These are phyloP conservation scores for Balaeniceps rex DNA, from an alignment of 2,113 vertebrate genomes.

Conservation along the genomic window DNA sequence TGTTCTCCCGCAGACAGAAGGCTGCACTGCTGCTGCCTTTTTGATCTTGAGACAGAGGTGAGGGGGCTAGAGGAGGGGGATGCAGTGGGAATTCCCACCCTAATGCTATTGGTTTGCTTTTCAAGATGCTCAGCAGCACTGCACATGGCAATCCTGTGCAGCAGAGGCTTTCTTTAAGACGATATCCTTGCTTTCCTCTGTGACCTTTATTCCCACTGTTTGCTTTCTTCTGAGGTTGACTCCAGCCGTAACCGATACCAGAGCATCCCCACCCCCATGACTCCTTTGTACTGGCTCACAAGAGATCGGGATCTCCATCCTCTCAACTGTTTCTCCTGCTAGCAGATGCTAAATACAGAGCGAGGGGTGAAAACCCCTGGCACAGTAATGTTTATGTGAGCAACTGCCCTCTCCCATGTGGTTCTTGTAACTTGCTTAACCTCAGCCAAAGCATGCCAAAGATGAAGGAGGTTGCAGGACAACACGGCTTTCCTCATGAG, in stretches of 20 bases:
- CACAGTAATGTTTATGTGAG: background rate
- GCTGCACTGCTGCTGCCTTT: constrained; percentile 20
- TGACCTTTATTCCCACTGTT: constrained; percentile 22
- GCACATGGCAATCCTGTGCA: background rate
- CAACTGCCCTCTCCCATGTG: background rate
- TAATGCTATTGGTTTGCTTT: background rate
- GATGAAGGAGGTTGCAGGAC: background rate
- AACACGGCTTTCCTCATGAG: rapidly evolving
- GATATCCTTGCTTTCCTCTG: background rate
- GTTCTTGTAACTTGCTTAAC: background rate
- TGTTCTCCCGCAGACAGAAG: background rate
- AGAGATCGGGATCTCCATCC: background rate
- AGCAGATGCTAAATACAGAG: background rate
- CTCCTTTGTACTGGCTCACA: background rate
- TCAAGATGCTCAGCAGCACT: background rate
- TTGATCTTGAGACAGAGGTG: constrained; percentile 27
- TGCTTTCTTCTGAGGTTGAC: background rate
- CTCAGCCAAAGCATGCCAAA: background rate
- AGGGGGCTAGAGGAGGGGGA: constrained; percentile 4
- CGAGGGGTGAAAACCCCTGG: background rate
- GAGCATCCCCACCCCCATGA: background rate
- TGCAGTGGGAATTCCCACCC: constrained; percentile 36
- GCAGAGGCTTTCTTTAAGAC: constrained; percentile 1
- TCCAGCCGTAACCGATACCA: background rate
- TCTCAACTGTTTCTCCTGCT: background rate